phyloP scores from a whole-genome alignment of 2,113 vertebrate species.

The Rhadina sibilatrix region DNA sequence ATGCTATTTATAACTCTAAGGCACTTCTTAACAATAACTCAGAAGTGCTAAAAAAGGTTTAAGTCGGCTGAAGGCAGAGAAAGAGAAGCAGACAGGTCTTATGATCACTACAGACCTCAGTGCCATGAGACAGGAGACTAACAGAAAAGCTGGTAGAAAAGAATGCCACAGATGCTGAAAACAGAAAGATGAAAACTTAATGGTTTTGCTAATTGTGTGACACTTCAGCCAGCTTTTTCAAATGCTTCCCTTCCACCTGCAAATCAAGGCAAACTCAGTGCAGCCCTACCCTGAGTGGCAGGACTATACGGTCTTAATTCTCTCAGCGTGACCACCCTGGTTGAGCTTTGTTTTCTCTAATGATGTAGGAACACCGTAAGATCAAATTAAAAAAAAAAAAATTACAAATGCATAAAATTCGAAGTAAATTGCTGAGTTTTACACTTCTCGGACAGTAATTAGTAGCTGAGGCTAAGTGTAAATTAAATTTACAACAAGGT shows the following conservation, averaged over 20 bases:
- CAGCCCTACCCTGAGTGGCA: background rate
- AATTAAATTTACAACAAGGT: constrained; percentile 46
- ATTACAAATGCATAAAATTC: background rate
- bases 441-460: constrained; percentile 1
- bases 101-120: background rate
- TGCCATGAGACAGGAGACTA: background rate
- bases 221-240: background rate
- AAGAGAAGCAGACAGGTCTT: background rate
- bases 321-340: background rate
- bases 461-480: constrained; percentile 9
- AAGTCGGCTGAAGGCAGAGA: background rate
- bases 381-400: background rate
- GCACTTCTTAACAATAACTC: background rate
- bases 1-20: background rate
- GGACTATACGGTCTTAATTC: background rate
- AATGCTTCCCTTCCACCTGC: background rate
- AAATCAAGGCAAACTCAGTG: background rate
- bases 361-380: background rate
- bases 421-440: background rate
- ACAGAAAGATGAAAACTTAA: background rate
- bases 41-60: background rate
- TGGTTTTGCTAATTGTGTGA: background rate
- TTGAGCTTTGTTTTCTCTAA: background rate
- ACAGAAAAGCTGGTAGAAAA: background rate
- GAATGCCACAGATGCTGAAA: background rate